Conservation (phyloP, 2,113 vertebrate genomes). For the Oriolus oriolus region DNA sequence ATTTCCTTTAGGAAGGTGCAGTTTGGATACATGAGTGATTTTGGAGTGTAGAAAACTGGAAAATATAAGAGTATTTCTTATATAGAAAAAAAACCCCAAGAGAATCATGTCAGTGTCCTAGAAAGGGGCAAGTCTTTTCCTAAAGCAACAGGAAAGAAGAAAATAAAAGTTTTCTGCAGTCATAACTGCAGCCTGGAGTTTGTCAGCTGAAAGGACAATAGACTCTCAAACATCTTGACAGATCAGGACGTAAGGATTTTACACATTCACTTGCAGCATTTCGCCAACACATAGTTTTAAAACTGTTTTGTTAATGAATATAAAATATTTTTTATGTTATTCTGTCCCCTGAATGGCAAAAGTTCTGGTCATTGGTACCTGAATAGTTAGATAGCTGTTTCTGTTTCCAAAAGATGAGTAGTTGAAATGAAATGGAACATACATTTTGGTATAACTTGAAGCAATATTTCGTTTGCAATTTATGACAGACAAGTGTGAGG, state of each 20-base stretch:
- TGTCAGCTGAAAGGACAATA: neutral
- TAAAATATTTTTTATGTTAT: neutral
- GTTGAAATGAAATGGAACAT: neutral
- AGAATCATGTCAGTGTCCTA: neutral
- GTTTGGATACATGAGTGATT: neutral
- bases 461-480: neutral
- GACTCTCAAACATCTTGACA: neutral
- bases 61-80: neutral
- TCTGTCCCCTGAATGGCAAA: neutral
- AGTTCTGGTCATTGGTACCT: neutral
- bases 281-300: neutral
- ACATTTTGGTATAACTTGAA: neutral
- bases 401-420: neutral
- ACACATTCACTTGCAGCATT: neutral
- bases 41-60: neutral
- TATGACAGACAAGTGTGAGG: neutral
- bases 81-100: fast-evolving
- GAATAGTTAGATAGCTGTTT: neutral
- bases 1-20: neutral
- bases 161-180: neutral
- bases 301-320: neutral
- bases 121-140: neutral
- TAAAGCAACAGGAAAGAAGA: neutral
- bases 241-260: neutral
- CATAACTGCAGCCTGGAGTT: neutral